phyloP scores from a whole-genome alignment of 2,113 vertebrate genomes.

The Gallinago jamesoni region DNA sequence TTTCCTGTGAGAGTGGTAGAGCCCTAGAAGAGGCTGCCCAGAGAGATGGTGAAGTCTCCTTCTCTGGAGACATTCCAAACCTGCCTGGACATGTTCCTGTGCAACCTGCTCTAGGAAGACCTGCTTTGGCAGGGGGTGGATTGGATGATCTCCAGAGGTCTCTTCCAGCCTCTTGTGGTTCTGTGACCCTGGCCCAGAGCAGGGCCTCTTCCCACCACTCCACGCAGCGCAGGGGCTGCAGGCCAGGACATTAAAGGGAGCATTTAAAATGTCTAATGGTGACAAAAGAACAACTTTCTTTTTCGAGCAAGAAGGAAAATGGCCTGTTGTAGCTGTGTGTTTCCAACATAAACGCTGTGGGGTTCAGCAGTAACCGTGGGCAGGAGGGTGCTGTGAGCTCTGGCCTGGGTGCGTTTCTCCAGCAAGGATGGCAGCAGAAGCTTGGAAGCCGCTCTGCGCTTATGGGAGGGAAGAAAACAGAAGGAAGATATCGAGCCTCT shows the following conservation, averaged over 20 bases:
- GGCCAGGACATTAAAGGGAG: rapidly evolving
- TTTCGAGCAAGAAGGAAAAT: rapidly evolving
- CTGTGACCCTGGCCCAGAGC: rapidly evolving
- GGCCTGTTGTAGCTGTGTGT: too few species aligned
- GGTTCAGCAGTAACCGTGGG: rapidly evolving
- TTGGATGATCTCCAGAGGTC: too few species aligned
- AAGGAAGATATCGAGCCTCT: rapidly evolving
- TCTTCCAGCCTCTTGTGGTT: too few species aligned
- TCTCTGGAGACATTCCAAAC: too few species aligned
- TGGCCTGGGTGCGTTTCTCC: background rate
- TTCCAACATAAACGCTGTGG: rapidly evolving
- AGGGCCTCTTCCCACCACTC: rapidly evolving
- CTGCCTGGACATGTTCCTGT: too few species aligned
- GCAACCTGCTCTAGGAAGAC: too few species aligned
- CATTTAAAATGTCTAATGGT: rapidly evolving
- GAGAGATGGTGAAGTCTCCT: too few species aligned
- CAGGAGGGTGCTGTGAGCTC: rapidly evolving
- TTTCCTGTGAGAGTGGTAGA: too few species aligned
- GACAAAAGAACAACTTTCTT: rapidly evolving
- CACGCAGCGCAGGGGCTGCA: rapidly evolving
- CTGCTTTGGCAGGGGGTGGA: too few species aligned
- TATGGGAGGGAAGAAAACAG: rapidly evolving
- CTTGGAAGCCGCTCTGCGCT: background rate
- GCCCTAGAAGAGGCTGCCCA: too few species aligned
- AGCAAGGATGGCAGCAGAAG: background rate